phyloP scores from a whole-genome alignment of 1,140 invertebrate species.

The Nixonia krombeini region DNA sequence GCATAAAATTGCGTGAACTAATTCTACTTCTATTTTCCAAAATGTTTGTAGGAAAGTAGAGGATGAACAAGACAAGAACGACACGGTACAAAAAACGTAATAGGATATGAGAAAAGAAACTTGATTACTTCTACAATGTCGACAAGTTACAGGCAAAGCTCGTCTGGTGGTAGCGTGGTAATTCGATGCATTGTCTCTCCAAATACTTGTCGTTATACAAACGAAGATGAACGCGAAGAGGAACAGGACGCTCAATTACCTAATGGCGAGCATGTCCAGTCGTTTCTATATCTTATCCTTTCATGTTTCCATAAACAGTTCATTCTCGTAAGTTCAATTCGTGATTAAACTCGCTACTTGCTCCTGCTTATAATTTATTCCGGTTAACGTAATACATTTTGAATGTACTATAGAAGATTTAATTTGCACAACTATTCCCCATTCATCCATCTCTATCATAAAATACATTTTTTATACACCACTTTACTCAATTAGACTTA shows the following conservation, averaged over 20 bases:
- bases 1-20: slow-evolving; percentile 14
- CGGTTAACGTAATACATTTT: too few relatives aligned
- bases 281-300: too few relatives aligned
- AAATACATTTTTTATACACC: too few relatives aligned
- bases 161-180: slow-evolving; percentile 14
- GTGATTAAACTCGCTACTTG: too few relatives aligned
- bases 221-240: slow-evolving; percentile 4
- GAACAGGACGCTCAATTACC: slow-evolving; percentile 8
- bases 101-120: slow-evolving; percentile 33
- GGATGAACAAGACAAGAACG: slow-evolving; percentile 2
- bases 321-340: too few relatives aligned
- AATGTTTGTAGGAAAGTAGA: slow-evolving; percentile 17
- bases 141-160: slow-evolving; percentile 23
- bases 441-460: too few relatives aligned
- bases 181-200: slow-evolving; percentile 21
- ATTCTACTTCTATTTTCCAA: slow-evolving; percentile 19
- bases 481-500: too few relatives aligned
- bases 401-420: too few relatives aligned
- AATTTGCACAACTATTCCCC: too few relatives aligned
- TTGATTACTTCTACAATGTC: slow-evolving; percentile 20
- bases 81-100: slow-evolving; percentile 21
- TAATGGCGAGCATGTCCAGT: background rate
- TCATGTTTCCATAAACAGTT: too few relatives aligned
- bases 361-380: too few relatives aligned
- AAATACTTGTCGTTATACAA: slow-evolving; percentile 13